These are phyloP conservation scores for Lophotis ruficrista DNA, from an alignment of 2,113 vertebrate species.

Conservation along the genomic window DNA sequence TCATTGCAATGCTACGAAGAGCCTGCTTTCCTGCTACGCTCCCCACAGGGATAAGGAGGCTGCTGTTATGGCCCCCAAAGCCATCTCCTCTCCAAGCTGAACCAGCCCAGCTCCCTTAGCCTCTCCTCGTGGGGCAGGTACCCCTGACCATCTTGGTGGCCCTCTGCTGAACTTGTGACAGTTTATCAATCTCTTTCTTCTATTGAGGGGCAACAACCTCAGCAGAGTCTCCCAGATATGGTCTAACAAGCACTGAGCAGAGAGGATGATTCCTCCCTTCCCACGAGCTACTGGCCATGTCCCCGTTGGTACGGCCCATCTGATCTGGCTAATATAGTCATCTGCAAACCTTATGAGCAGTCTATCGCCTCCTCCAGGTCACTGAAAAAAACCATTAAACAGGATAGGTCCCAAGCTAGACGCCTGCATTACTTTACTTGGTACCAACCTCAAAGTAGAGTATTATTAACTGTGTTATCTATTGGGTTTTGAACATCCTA, in stretches of 20 bases:
- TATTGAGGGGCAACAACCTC: neutral
- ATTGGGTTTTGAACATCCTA: neutral
- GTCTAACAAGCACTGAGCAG: neutral
- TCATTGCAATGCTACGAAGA: neutral
- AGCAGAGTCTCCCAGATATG: neutral
- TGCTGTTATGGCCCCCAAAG: neutral
- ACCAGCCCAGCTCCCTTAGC: neutral
- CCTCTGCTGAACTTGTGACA: neutral
- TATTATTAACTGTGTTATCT: neutral
- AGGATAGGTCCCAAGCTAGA: too few species aligned
- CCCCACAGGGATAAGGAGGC: rapidly evolving
- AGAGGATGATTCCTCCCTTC: neutral
- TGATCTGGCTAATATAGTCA: neutral
- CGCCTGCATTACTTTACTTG: neutral
- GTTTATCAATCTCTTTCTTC: neutral
- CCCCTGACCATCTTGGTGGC: too few species aligned
- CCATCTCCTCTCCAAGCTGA: neutral
- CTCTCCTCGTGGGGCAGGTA: neutral
- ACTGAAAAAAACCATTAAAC: neutral
- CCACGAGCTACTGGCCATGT: rapidly evolving
- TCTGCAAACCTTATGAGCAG: neutral
- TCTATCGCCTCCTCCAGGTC: neutral
- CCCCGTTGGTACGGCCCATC: rapidly evolving
- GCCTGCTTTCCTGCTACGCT: neutral
- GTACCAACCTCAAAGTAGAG: neutral